Conservation (phyloP, 2,113 vertebrate genomes). For the Pollimyrus isidori region DNA sequence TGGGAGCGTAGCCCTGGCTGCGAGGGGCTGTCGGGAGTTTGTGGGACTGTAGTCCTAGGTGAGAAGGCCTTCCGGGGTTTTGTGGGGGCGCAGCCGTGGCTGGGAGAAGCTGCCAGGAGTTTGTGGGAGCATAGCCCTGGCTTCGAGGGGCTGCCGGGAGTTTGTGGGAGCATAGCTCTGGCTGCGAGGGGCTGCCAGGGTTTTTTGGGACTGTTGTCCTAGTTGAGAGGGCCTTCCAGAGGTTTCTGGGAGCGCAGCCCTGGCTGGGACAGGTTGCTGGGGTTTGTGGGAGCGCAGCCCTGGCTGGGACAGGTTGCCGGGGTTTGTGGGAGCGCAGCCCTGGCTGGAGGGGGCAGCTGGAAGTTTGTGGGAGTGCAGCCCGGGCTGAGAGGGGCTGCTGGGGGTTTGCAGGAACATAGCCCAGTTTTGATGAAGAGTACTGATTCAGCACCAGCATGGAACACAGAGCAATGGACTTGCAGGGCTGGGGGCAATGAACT, state of each 20-base stretch:
- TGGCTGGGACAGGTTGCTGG: background rate
- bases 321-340: background rate
- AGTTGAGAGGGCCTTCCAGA: background rate
- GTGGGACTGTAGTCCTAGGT: background rate
- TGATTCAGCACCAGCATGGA: background rate
- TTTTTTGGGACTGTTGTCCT: background rate
- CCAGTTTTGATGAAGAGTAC: background rate
- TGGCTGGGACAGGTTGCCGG: too few species aligned
- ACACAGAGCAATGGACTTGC: background rate
- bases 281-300: background rate
- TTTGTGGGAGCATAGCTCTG: background rate
- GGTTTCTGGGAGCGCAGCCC: background rate
- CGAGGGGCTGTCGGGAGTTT: background rate
- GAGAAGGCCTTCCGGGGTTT: background rate
- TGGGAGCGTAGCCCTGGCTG: background rate
- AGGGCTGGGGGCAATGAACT: background rate
- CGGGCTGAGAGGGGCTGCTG: too few species aligned
- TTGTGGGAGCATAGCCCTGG: background rate
- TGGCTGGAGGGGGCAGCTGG: background rate
- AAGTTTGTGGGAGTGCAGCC: background rate
- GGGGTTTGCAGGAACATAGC: background rate
- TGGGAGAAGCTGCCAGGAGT: background rate
- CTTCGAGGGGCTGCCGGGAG: background rate
- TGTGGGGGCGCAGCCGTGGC: background rate
- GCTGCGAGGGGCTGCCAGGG: background rate